phyloP scores from a whole-genome alignment of 1,140 invertebrate genomes.

The Brachystomella parvula region DNA sequence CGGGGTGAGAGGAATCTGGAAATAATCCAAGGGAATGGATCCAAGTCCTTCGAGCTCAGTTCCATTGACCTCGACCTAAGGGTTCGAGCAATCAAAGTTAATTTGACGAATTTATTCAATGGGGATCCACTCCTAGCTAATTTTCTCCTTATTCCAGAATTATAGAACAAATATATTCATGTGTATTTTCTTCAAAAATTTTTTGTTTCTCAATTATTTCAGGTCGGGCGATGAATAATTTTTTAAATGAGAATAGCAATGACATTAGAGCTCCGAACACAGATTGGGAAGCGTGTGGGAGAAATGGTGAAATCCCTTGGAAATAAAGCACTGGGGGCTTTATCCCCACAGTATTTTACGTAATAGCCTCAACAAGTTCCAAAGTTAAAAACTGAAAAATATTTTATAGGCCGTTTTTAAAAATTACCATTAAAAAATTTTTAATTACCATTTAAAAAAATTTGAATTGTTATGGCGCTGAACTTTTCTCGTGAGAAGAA shows the following conservation, averaged over 20 bases:
- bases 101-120: conserved; percentile 40
- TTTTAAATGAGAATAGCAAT: conserved; percentile 40
- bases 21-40: conserved; percentile 1
- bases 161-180: not conserved
- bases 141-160: no score
- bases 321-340: conserved; percentile 26
- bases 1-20: conserved; percentile 27
- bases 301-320: conserved; percentile 27
- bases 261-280: conserved; percentile 40
- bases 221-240: conserved; percentile 39
- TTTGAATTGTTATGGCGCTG: no score
- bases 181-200: not conserved
- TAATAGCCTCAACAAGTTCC: no score
- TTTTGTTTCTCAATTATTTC: conserved; percentile 10
- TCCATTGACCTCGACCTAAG: conserved; percentile 38
- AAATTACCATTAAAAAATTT: no score
- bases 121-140: conserved; percentile 39
- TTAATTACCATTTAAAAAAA: no score
- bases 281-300: conserved; percentile 29
- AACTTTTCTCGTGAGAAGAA: no score
- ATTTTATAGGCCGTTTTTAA: no score
- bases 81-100: conserved; percentile 37
- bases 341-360: conserved; percentile 28
- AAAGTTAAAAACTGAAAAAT: no score
- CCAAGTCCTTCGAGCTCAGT: conserved; percentile 26